Percentiles rank a stretch among this genome's conserved stretches.
These are phyloP conservation scores for Spilarctia lutea DNA, from an alignment of 2,888 invertebrate species.

Conservation along the genomic window DNA sequence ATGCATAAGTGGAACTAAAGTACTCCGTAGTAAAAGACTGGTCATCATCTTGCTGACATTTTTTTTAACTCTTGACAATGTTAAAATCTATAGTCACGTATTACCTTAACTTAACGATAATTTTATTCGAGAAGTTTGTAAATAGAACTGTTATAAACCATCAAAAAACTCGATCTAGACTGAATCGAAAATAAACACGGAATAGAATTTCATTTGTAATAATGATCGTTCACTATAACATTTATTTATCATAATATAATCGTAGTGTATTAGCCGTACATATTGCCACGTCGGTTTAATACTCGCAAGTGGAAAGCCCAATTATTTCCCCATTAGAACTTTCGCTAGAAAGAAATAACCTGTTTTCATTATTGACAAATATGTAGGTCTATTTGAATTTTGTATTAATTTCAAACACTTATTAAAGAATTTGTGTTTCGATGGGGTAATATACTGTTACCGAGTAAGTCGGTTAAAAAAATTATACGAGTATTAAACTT, in stretches of 20 bases:
- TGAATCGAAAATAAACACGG: neutral
- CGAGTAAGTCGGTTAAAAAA: neutral
- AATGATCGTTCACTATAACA: conserved; percentile 45
- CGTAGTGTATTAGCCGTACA: conserved; percentile 54
- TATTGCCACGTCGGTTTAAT: conserved; percentile 52
- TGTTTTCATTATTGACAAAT: conserved; percentile 68
- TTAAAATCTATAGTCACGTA: too few species aligned
- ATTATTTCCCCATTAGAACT: conserved; percentile 76
- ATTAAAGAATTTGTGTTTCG: neutral
- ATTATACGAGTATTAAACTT: neutral
- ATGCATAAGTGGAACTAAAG: neutral
- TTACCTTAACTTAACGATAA: too few species aligned
- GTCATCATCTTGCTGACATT: neutral
- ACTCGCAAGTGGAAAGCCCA: conserved; percentile 64
- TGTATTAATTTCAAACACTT: conserved; percentile 12
- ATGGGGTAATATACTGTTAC: neutral
- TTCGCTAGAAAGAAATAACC: conserved; percentile 62
- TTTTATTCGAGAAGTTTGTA: too few species aligned
- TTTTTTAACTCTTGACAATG: neutral
- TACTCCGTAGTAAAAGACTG: neutral
- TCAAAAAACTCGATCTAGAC: neutral
- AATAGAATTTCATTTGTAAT: conserved; percentile 16
- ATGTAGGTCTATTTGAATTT: conserved; percentile 30
- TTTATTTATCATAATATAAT: conserved; percentile 55
- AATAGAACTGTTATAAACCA: neutral